Conservation (phyloP, 2,797 vertebrate genomes). For the Masticophis lateralis region DNA sequence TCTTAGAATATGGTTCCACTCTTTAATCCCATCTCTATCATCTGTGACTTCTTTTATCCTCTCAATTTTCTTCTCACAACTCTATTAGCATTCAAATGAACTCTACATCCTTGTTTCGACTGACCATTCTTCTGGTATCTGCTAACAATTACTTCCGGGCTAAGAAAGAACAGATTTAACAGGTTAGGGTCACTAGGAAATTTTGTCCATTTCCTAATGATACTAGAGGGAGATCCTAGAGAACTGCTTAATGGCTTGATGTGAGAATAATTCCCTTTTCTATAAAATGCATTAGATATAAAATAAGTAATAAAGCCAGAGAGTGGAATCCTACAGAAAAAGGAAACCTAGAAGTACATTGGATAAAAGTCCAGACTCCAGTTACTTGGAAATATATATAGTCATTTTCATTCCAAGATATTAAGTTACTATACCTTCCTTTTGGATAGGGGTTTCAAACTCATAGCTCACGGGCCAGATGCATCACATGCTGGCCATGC, state of each 20-base stretch:
- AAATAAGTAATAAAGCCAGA: not conserved
- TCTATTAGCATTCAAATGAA: not conserved
- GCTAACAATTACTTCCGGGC: not conserved
- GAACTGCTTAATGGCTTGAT: not conserved
- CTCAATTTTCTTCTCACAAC: not conserved
- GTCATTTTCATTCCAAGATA: not conserved
- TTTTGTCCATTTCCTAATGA: not conserved
- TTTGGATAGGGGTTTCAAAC: not conserved
- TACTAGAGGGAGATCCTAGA: not conserved
- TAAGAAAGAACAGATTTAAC: not conserved
- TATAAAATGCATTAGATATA: not conserved
- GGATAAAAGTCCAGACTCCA: not conserved
- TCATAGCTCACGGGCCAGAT: accelerated
- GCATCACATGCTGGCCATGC: no score
- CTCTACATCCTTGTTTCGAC: not conserved
- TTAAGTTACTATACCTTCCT: not conserved
- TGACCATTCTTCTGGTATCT: not conserved
- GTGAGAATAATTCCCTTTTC: not conserved
- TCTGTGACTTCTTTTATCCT: not conserved
- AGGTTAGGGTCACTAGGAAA: not conserved
- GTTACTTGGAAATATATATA: not conserved
- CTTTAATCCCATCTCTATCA: not conserved
- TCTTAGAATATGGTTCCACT: not conserved
- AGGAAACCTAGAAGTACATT: not conserved
- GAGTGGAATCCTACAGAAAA: not conserved